A percentile compares a stretch with the other conserved stretches of the same genome.
Evolutionary conservation across 2,113 vertebrate genomes (phyloP).

Genomic region (Solenodon paradoxus): DNA sequence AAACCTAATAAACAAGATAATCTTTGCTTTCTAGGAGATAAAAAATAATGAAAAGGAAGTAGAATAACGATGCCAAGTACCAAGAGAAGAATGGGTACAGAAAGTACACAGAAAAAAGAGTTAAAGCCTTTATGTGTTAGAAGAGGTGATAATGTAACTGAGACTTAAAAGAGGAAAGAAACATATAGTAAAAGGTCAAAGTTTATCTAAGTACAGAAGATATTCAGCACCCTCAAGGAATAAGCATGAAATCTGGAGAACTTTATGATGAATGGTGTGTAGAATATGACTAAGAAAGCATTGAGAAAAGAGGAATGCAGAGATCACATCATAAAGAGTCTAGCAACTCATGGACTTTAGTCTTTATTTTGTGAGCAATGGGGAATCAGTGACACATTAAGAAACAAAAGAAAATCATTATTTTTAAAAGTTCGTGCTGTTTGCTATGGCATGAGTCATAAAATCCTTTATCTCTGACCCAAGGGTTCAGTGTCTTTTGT

Average conservation of each 20-base stretch:
- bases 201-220: background rate
- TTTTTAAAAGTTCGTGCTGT: background rate
- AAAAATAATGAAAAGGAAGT: background rate
- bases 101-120: background rate
- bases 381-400: background rate
- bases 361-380: background rate
- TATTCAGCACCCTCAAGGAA: background rate
- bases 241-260: background rate
- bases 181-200: background rate
- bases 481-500: background rate
- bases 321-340: background rate
- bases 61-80: background rate
- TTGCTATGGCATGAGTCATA: background rate
- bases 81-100: background rate
- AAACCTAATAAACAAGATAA: background rate
- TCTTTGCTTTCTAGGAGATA: background rate
- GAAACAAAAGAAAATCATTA: background rate
- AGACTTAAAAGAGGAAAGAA: background rate
- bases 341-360: background rate
- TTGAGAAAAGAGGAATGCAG: background rate
- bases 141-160: background rate
- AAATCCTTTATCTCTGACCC: background rate
- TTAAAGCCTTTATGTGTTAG: background rate
- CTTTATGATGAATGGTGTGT: background rate
- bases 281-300: background rate